Evolutionary conservation across 2,888 invertebrate species (phyloP).

Genomic region (Amorpha juglandis): DNA sequence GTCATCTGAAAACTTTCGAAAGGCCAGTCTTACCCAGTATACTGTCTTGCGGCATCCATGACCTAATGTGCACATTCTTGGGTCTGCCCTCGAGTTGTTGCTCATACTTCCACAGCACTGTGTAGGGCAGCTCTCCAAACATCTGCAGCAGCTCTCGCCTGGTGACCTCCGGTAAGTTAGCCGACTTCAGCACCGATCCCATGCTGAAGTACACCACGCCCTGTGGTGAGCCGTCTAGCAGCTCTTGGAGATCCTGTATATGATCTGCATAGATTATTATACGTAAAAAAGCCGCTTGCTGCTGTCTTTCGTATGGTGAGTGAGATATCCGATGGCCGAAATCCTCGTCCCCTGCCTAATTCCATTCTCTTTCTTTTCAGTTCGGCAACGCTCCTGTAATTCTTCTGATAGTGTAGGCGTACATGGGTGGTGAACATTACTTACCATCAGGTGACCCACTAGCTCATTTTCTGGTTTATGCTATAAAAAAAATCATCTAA

Average conservation of each 20-base stretch:
- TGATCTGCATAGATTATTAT: not conserved
- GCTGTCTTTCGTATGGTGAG: too few species aligned
- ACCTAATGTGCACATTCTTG: slow-evolving; percentile 67
- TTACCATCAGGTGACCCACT: too few species aligned
- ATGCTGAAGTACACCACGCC: slow-evolving; percentile 72
- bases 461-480: too few species aligned
- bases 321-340: too few species aligned
- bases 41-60: slow-evolving; percentile 82
- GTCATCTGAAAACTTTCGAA: too few species aligned
- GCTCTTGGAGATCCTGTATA: slow-evolving; percentile 60
- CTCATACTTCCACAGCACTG: slow-evolving; percentile 81
- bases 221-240: slow-evolving; percentile 57
- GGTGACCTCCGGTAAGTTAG: slow-evolving; percentile 43
- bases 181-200: slow-evolving; percentile 61
- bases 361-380: too few species aligned
- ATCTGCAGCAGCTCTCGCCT: slow-evolving; percentile 48
- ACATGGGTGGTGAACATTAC: too few species aligned
- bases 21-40: slow-evolving; percentile 64
- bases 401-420: too few species aligned
- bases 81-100: slow-evolving; percentile 61
- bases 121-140: slow-evolving; percentile 48
- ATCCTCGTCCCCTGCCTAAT: too few species aligned
- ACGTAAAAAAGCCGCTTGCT: not conserved
- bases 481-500: too few species aligned
- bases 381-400: too few species aligned